These are phyloP conservation scores for Hiodon tergisus DNA, from an alignment of 2,113 vertebrate genomes.

Conservation along the genomic window DNA sequence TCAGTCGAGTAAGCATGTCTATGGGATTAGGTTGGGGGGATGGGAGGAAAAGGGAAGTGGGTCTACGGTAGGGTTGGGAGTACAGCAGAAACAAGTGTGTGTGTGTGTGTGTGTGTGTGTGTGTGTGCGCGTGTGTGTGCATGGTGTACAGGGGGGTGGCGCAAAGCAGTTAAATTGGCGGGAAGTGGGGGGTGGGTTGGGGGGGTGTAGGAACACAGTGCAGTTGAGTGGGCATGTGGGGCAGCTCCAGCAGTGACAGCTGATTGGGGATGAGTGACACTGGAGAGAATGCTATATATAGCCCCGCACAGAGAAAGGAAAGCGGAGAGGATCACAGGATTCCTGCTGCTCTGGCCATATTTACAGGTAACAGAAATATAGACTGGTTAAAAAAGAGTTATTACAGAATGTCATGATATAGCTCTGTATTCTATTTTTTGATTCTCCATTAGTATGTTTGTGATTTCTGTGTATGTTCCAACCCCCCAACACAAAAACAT, in stretches of 20 bases:
- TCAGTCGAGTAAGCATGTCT: not conserved
- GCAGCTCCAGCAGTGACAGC: slow-evolving; percentile 12
- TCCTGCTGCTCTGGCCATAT: not conserved
- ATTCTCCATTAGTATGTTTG: too few relatives aligned
- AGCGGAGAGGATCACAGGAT: not conserved
- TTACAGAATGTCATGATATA: too few relatives aligned
- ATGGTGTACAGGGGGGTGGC: not conserved
- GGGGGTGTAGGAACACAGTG: not conserved
- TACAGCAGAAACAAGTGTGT: not conserved
- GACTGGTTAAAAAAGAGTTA: not conserved
- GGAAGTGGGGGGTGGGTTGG: not conserved
- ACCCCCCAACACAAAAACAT: not conserved
- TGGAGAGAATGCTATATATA: not conserved
- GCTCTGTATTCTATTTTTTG: too few relatives aligned
- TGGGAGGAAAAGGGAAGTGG: not conserved
- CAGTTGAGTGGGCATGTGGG: slow-evolving; percentile 24
- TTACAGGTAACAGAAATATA: too few relatives aligned
- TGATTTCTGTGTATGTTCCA: too few relatives aligned
- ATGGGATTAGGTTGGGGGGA: too few relatives aligned
- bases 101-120: not conserved
- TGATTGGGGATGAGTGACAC: slow-evolving; percentile 8
- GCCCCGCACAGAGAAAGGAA: not conserved
- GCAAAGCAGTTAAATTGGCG: not conserved
- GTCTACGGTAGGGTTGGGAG: not conserved
- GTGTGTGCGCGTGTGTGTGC: not conserved